Evolutionary conservation across 1,140 invertebrate genomes (phyloP), one percentile per base, ranked within the genome.

Genomic region (Drosophila teissieri): DNA sequence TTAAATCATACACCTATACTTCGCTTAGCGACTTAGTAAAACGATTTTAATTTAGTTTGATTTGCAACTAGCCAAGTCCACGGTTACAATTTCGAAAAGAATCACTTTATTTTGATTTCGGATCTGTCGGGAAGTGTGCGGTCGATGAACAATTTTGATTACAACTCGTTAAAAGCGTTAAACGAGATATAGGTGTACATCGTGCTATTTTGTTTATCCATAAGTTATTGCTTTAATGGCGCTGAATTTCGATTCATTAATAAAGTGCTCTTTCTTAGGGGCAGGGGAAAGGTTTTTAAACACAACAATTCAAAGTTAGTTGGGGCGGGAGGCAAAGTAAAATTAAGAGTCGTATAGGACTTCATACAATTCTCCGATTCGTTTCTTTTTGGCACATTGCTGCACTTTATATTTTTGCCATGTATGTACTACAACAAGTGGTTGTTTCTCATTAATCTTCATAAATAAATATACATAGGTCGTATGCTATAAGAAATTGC

Each of bases 301-400:
- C 64, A 58, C 40, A 51, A 53, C 42, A 68, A 55, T 55, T 61
- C 8, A 19, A 36, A 17, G 22, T n/a, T 37, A 34, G 42, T n/a
- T 36, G 37, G 55, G 36, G 39, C 39, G 12, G 46, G 12, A n/a
- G 49, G 57, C 57, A 42, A 64, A 49, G 39, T 73, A 55, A 52
- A 62, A 49, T 63, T 44, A 51, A 62, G 36, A 44, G 48, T 55
- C 60, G 42, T 37, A 8, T 49, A 51, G 27, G 40, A 44, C 36
- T 60, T 46, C 24, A 39, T 22, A 52, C 17, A 46, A 22, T 52
- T 51, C 22, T 65, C 55, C 40, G 15, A 19, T 78, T 58, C 11
- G 31, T 42, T 45, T 51, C 45, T 57, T 85, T 85, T 88, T 88
- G 84, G 83, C 83, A 88, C 83, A 80, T 83, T 76, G 78, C 73